Base-by-base conservation (phyloP, 1,140 invertebrate genomes). In the Drosophila sp. region DNA sequence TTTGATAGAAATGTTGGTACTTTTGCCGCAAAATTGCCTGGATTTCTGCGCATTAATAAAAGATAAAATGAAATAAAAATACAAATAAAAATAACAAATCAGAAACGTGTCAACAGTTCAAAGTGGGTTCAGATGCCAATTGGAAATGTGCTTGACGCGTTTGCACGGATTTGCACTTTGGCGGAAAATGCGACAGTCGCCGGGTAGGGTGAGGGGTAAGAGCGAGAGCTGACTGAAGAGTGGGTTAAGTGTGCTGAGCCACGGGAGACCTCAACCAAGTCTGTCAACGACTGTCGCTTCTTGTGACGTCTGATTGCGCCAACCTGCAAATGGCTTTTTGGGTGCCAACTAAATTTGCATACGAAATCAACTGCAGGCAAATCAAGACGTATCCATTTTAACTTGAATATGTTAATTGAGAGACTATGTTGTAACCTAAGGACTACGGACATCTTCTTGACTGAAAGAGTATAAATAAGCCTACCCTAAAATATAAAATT, bases 1-100 rank as follows among this genome's bases (percentile, higher is more conserved):
- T 89, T 82, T 87, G 83, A 89, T 82, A 64, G 72, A 87, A 89
- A 59, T 89, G 72, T 79, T 82, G 78, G 64, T 83, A 82, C 54
- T 89, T 87, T 87, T 87, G 25, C 32, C 56, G 36, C 74, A 82
- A 86, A 87, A 75, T 57, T 62, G 57, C 57, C 41, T 8, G 71
- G 46, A 69, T 82, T 73, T 74, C 40, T 65, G 59, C 57, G 79
- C 77, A 84, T 84, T 80, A 84, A 80, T 74, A 84, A 18, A 29
- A 51, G 16, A 51, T 32, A 9, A 51, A 32, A 32, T 29, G 7
- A 66, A 75, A 78, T 67, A 29, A 53, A 41, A 54, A 66, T 67
- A 29, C 43, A 41, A 54, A 66, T 13, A 11, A 40, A 48, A 41
- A 36, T 34, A 64, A 63, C 58, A 70, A 74, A 51, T 51, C 72